These are phyloP conservation scores for Acipenser oxyrinchus DNA, from an alignment of 2,797 vertebrate species.

Conservation along the genomic window DNA sequence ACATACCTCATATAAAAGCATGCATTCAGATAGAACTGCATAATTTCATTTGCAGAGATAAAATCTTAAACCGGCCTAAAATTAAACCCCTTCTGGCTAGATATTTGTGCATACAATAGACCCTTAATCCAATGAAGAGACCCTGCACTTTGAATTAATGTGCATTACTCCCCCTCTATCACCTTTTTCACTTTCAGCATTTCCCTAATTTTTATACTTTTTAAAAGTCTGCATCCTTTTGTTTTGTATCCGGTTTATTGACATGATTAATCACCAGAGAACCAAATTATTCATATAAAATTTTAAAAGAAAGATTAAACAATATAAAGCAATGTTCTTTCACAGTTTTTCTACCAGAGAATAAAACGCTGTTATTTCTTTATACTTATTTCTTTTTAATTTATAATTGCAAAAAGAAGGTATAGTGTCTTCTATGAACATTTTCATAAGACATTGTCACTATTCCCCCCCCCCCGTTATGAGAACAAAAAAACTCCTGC, in stretches of 20 bases:
- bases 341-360: conserved; percentile 17
- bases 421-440: conserved; percentile 43
- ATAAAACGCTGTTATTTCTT: conserved; percentile 27
- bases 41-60: conserved; percentile 71
- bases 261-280: conserved; percentile 29
- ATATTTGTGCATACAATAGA: conserved; percentile 74
- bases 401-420: conserved; percentile 22
- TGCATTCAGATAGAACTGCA: conserved; percentile 46
- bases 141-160: conserved; percentile 60
- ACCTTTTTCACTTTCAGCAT: conserved; percentile 45
- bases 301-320: conserved; percentile 19
- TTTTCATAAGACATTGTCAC: conserved; percentile 43
- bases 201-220: conserved; percentile 34
- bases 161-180: conserved; percentile 38
- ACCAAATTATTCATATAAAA: conserved; percentile 25
- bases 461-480: conserved; percentile 43
- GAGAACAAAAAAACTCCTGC: conserved; percentile 38
- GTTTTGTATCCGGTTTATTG: conserved; percentile 43
- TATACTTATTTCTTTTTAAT: conserved; percentile 21
- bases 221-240: conserved; percentile 35
- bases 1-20: conserved; percentile 63
- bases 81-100: conserved; percentile 73
- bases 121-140: conserved; percentile 66
- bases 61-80: conserved; percentile 68
- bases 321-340: conserved; percentile 9